Evolutionary conservation across 2,797 vertebrate species (phyloP).

Genomic region (Nannoperca australis): DNA sequence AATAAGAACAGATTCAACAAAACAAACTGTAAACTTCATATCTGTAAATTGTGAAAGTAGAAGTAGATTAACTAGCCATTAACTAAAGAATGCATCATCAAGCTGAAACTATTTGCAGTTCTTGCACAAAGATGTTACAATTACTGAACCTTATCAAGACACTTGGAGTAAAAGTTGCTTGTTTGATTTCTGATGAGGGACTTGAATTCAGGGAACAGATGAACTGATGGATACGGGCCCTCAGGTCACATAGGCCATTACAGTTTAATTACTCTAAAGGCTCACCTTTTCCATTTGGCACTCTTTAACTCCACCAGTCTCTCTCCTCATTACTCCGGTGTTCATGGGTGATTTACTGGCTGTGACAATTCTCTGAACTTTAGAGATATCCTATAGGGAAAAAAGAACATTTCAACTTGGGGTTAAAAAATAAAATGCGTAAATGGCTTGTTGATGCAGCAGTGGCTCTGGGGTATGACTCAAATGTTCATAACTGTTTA

Average conservation of each 20-base stretch:
- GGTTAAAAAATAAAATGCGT: slow-evolving; percentile 19
- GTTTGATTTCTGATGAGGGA: slow-evolving; percentile 57
- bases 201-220: slow-evolving; percentile 67
- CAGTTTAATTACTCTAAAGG: slow-evolving; percentile 74
- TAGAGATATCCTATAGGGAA: slow-evolving; percentile 84
- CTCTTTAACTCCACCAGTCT: slow-evolving; percentile 73
- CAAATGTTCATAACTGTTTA: slow-evolving; percentile 9
- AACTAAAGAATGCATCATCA: background rate
- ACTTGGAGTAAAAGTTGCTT: slow-evolving; percentile 37
- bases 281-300: slow-evolving; percentile 88
- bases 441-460: slow-evolving; percentile 20
- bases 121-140: background rate
- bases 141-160: slow-evolving; percentile 29
- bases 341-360: slow-evolving; percentile 82
- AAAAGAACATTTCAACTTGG: slow-evolving; percentile 35
- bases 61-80: background rate
- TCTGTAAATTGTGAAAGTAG: background rate
- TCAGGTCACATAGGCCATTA: slow-evolving; percentile 70
- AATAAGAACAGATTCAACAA: background rate
- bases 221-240: slow-evolving; percentile 62
- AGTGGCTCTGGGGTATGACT: slow-evolving; percentile 6
- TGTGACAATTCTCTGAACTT: slow-evolving; percentile 84
- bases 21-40: background rate
- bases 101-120: slow-evolving; percentile 11
- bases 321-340: slow-evolving; percentile 78